A percentile compares a stretch with the other conserved stretches of the same genome.
These are phyloP conservation scores for Brachionichthys hirsutus DNA, from an alignment of 2,113 vertebrate species.

Conservation along the genomic window DNA sequence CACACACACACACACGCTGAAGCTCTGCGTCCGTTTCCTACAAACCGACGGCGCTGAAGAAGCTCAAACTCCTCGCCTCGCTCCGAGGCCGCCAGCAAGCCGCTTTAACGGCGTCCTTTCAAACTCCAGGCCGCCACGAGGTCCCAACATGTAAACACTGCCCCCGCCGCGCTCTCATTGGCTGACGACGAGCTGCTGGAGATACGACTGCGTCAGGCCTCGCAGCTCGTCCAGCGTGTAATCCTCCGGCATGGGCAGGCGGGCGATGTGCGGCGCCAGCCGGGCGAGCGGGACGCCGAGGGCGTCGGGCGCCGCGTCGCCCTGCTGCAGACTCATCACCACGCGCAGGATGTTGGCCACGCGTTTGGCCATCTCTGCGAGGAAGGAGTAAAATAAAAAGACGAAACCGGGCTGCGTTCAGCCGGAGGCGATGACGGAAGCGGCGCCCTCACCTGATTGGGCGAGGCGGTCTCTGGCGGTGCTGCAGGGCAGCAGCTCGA, in stretches of 20 bases:
- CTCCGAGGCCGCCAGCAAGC: not conserved
- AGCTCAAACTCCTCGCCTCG: not conserved
- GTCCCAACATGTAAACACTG: too few relatives aligned
- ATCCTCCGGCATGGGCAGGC: slow-evolving; percentile 95
- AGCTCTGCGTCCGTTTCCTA: not conserved
- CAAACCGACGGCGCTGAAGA: not conserved
- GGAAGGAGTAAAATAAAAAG: not conserved
- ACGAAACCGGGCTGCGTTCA: too few relatives aligned
- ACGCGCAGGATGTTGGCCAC: slow-evolving; percentile 88
- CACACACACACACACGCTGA: not conserved
- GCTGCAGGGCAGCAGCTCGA: slow-evolving; percentile 88
- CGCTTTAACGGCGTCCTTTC: too few relatives aligned
- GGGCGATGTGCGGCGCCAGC: slow-evolving; percentile 86
- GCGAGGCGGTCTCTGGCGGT: slow-evolving; percentile 88
- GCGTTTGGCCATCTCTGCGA: slow-evolving; percentile 94
- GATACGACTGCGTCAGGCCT: slow-evolving; percentile 89
- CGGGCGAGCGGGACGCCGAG: slow-evolving; percentile 79
- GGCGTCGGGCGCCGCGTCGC: slow-evolving; percentile 65
- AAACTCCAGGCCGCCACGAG: too few relatives aligned
- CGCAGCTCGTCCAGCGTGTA: slow-evolving; percentile 94
- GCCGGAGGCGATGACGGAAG: too few relatives aligned
- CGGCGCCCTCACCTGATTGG: slow-evolving; percentile 83
- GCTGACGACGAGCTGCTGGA: slow-evolving; percentile 82
- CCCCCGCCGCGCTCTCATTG: slow-evolving; percentile 33
- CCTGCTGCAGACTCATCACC: slow-evolving; percentile 88